Evolutionary conservation across 2,888 invertebrate genomes (phyloP).

Genomic region (Epinotia demarniana): DNA sequence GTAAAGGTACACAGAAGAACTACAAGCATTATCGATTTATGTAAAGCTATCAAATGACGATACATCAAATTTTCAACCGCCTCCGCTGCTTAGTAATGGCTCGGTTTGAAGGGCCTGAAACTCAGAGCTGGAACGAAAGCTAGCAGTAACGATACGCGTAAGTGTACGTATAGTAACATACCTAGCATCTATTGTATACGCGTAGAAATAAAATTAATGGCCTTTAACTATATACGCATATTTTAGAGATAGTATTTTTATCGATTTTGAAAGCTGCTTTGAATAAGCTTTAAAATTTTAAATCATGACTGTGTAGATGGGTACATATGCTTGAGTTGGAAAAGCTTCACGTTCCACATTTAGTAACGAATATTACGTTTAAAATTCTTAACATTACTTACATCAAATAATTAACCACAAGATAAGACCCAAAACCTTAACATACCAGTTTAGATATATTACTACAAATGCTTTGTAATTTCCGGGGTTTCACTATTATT

Average conservation of each 20-base stretch:
- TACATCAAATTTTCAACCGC: not conserved
- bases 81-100: not conserved
- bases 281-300: constrained; percentile 24
- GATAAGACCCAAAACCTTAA: too few relatives aligned
- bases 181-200: not conserved
- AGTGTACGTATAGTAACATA: not conserved
- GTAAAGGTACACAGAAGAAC: not conserved
- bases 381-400: not conserved
- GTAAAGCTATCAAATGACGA: constrained; percentile 1
- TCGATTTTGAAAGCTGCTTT: constrained; percentile 11
- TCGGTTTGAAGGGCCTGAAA: not conserved
- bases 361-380: not conserved
- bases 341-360: not conserved
- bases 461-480: not conserved
- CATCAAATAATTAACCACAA: too few relatives aligned
- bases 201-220: not conserved
- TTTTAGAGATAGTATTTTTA: constrained; percentile 5
- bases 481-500: not conserved
- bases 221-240: not conserved
- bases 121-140: not conserved
- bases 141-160: not conserved
- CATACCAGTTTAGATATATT: not conserved
- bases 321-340: not conserved
- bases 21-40: not conserved
- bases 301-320: not conserved